These are phyloP conservation scores for Drosophila chauvacae DNA, from an alignment of 1,140 invertebrate species.

Conservation along the genomic window DNA sequence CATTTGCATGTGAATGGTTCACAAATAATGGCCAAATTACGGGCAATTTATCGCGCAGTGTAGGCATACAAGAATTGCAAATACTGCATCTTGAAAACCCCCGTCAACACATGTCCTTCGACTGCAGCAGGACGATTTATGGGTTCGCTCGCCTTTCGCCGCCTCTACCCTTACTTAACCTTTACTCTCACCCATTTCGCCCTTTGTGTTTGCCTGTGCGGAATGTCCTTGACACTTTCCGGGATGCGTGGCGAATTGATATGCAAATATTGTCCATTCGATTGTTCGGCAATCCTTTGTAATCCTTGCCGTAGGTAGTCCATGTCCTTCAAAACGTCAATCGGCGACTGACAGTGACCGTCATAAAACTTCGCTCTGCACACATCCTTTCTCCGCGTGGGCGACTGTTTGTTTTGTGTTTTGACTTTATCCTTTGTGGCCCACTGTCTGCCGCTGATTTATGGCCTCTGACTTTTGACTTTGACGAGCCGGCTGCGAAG, in stretches of 20 bases:
- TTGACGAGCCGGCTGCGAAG: constrained; percentile 42
- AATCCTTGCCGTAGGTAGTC: constrained; percentile 74
- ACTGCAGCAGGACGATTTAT: constrained; percentile 27
- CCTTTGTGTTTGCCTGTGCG: constrained; percentile 18
- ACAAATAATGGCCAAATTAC: constrained; percentile 4
- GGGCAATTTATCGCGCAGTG: constrained; percentile 20
- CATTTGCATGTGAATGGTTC: constrained; percentile 18
- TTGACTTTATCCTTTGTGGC: constrained; percentile 68
- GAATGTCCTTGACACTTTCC: constrained; percentile 65
- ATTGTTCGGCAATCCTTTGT: constrained; percentile 79
- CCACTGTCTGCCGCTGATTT: constrained; percentile 57
- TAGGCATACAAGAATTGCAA: neutral
- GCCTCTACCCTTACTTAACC: constrained; percentile 36
- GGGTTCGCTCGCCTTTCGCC: constrained; percentile 19
- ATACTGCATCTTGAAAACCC: constrained; percentile 11
- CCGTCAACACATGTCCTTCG: constrained; percentile 50
- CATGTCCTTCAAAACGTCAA: constrained; percentile 60
- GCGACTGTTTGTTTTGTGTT: constrained; percentile 69
- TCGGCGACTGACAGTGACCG: constrained; percentile 62
- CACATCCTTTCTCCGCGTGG: constrained; percentile 42
- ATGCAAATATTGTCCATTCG: constrained; percentile 76
- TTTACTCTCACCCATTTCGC: constrained; percentile 43
- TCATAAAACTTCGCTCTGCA: constrained; percentile 64
- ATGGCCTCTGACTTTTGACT: constrained; percentile 57
- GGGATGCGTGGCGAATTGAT: constrained; percentile 62